A percentile compares a stretch with the other conserved stretches of the same genome.
Evolutionary conservation across 2,797 vertebrate genomes (phyloP).

Genomic region (Otolemur crassicaudatus): DNA sequence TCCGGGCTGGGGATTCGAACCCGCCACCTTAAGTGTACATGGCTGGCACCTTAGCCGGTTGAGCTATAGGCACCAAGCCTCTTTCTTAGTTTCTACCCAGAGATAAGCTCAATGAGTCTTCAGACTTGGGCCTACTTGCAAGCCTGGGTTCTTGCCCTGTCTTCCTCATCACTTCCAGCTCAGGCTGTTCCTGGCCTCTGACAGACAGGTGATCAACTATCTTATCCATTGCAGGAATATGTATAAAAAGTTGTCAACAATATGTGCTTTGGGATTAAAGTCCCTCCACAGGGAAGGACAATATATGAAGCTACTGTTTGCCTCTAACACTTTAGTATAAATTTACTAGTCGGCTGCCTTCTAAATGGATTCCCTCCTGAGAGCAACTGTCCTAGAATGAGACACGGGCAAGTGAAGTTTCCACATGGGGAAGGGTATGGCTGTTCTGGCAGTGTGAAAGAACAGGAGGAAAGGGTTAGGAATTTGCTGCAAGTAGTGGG

Average conservation of each 20-base stretch:
- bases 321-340: background rate
- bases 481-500: background rate
- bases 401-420: background rate
- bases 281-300: background rate
- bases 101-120: background rate
- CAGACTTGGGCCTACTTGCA: rapidly evolving
- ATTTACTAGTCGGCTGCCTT: background rate
- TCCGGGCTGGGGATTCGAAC: too few relatives aligned
- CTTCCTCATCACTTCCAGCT: background rate
- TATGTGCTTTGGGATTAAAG: background rate
- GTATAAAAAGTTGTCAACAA: background rate
- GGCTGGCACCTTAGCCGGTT: too few relatives aligned
- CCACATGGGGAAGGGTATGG: rapidly evolving
- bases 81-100: background rate
- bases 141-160: background rate
- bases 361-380: background rate
- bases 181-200: background rate
- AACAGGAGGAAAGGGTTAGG: background rate
- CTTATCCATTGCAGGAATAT: background rate
- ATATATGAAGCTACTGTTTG: background rate
- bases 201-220: background rate
- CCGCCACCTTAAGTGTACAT: too few relatives aligned
- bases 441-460: background rate
- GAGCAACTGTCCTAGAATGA: background rate
- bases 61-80: too few relatives aligned